Evolutionary conservation across 2,888 invertebrate genomes (phyloP).

Genomic region (Rhingia campestris): DNA sequence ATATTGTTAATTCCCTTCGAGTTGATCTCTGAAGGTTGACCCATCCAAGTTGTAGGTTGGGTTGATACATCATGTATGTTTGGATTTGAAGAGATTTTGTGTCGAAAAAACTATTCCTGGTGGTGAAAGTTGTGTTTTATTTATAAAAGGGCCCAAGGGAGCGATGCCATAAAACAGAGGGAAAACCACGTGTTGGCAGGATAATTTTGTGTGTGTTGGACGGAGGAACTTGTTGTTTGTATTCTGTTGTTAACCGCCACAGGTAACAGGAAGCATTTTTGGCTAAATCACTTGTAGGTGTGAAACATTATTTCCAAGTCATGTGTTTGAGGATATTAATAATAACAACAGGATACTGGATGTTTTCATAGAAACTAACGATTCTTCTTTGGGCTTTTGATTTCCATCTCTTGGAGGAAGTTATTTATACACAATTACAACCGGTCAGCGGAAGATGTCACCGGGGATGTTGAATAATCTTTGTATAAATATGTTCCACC

Average conservation of each 20-base stretch:
- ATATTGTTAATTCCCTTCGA: conserved; percentile 27
- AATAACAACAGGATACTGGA: background rate
- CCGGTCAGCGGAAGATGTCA: background rate
- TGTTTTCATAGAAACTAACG: too few relatives aligned
- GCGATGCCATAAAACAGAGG: background rate
- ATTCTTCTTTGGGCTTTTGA: too few relatives aligned
- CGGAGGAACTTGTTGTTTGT: background rate
- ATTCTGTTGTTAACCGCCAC: background rate
- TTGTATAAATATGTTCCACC: background rate
- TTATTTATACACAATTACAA: background rate
- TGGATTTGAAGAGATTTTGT: background rate
- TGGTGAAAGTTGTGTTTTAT: background rate
- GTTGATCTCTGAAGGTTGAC: conserved; percentile 21
- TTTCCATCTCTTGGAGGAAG: background rate
- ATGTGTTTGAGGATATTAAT: background rate
- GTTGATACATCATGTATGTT: background rate
- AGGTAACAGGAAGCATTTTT: background rate
- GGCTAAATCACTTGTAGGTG: background rate
- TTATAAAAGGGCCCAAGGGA: background rate
- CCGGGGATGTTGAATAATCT: background rate
- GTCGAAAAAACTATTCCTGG: conserved; percentile 12
- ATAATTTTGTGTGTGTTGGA: background rate
- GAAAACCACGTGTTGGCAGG: background rate
- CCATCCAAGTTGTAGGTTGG: conserved; percentile 22
- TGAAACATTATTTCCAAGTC: background rate